Evolutionary conservation across 2,888 invertebrate genomes (phyloP).

Genomic region (Heliconius charithonia): DNA sequence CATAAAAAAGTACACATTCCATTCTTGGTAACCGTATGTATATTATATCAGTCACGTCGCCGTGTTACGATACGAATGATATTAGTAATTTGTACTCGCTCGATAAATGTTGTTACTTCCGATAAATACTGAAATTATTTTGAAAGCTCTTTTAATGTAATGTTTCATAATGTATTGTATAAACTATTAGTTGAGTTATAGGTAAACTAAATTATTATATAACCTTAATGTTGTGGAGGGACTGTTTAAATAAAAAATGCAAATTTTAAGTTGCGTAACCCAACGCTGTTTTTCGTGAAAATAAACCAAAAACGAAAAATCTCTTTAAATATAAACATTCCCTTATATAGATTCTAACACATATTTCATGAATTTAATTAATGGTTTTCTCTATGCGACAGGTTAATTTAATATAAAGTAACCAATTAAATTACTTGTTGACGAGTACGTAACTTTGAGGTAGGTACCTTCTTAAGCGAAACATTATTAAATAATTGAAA

Average conservation of each 20-base stretch:
- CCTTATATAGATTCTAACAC: neutral
- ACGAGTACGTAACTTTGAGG: no score
- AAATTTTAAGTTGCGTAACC: neutral
- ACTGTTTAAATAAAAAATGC: no score
- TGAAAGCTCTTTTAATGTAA: conserved; percentile 42
- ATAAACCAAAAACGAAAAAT: no score
- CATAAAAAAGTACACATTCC: neutral
- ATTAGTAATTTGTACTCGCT: conserved; percentile 50
- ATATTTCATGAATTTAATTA: neutral
- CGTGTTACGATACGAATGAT: conserved; percentile 51
- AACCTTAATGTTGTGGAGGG: no score
- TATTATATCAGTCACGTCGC: conserved; percentile 31
- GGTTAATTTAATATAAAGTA: no score
- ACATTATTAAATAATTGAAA: no score
- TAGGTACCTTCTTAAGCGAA: no score
- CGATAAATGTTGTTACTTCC: conserved; percentile 50
- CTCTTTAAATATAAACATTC: no score
- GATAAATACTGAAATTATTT: conserved; percentile 49
- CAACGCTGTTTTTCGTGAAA: neutral
- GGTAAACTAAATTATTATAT: no score
- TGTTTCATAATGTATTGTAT: conserved; percentile 37
- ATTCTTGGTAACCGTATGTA: conserved; percentile 30
- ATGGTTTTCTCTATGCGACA: no score
- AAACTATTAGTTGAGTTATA: no score
- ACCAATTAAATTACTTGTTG: no score